phyloP scores from a whole-genome alignment of 2,113 vertebrate genomes.

The Pimephales promelas region DNA sequence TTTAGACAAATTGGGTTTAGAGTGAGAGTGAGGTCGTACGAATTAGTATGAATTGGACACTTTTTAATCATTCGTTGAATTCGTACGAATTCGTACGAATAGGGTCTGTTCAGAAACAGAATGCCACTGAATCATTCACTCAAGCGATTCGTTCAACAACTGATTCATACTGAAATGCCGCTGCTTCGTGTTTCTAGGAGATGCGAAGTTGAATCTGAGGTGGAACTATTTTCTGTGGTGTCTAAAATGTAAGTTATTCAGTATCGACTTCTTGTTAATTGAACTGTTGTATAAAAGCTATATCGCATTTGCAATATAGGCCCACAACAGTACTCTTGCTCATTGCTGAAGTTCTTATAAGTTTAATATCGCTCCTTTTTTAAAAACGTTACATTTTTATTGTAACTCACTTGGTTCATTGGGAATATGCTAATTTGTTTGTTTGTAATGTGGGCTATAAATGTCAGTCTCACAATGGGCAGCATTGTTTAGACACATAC shows the following conservation, averaged over 20 bases:
- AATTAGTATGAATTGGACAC: too few species aligned
- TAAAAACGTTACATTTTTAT: neutral
- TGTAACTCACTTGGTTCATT: neutral
- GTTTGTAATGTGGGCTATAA: neutral
- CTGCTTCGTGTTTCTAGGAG: neutral
- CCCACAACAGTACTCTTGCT: neutral
- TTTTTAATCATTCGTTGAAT: too few species aligned
- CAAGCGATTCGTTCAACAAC: neutral
- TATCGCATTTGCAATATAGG: neutral
- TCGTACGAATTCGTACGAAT: too few species aligned
- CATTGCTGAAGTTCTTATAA: neutral
- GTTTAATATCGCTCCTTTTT: neutral
- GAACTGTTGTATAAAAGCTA: neutral
- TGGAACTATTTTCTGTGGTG: neutral
- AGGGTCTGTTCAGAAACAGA: neutral
- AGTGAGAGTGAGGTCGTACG: too few species aligned
- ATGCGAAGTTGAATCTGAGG: neutral
- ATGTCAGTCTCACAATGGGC: slow-evolving; percentile 23
- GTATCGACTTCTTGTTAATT: neutral
- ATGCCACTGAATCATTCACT: neutral
- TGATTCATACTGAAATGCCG: neutral
- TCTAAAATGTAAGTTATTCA: neutral
- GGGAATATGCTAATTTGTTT: neutral
- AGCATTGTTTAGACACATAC: neutral
- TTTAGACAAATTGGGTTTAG: too few species aligned